Conservation (phyloP, 30 jellyfish, hydroid and myxozoan species). For the Aurelia aurita region DNA sequence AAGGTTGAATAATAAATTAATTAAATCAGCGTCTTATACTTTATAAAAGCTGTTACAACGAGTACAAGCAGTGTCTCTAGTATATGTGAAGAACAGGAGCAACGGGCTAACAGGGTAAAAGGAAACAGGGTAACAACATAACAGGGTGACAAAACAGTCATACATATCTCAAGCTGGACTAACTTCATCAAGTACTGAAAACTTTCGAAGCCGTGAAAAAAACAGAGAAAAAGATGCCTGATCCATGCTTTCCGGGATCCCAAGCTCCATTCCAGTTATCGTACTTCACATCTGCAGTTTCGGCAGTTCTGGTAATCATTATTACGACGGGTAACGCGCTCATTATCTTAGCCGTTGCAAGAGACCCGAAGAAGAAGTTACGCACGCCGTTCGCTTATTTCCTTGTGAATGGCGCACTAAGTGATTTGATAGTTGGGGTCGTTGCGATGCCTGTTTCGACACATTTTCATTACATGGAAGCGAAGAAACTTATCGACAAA, state of each 20-base stretch:
- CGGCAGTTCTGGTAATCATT: constrained; percentile 56
- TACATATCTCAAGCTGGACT: no score
- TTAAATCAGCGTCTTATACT: no score
- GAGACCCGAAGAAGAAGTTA: constrained; percentile 87
- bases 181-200: no score
- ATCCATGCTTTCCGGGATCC: constrained; percentile 74
- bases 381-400: constrained; percentile 90
- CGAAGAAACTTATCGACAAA: constrained; percentile 43
- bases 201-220: no score
- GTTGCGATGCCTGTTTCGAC: constrained; percentile 88
- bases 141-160: no score
- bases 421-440: constrained; percentile 84
- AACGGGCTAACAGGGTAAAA: no score
- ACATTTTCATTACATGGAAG: constrained; percentile 80
- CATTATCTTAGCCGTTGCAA: constrained; percentile 66
- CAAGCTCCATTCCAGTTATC: constrained; percentile 90
- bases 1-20: no score
- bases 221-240: constrained; percentile 20
- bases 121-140: no score
- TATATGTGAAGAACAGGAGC: no score
- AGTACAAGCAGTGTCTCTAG: no score
- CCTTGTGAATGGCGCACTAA: constrained; percentile 83
- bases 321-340: constrained; percentile 71
- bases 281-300: constrained; percentile 65
- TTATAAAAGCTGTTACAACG: no score